Conservation (phyloP, 2,888 invertebrate genomes). For the Dastarcus helophoroides region DNA sequence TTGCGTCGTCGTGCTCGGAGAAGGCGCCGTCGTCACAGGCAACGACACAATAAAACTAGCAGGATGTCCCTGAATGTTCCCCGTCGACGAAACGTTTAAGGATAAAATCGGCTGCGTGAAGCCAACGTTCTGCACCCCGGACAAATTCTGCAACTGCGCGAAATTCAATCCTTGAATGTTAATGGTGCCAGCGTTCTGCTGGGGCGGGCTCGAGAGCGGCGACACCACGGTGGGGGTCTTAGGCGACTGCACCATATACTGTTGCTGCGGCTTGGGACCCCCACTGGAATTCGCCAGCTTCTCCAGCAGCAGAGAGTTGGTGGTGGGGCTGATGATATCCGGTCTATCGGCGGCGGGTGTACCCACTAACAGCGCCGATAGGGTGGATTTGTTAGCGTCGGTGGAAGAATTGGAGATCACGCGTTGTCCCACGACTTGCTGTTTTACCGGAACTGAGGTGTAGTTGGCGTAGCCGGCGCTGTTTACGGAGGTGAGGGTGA, state of each 20-base stretch:
- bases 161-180: constrained; percentile 62
- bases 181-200: constrained; percentile 28
- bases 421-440: constrained; percentile 22
- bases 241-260: constrained; percentile 26
- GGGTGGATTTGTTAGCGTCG: constrained; percentile 20
- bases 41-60: constrained; percentile 34
- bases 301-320: constrained; percentile 41
- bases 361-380: constrained; percentile 47
- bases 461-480: constrained; percentile 29
- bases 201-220: constrained; percentile 48
- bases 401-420: constrained; percentile 13
- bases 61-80: constrained; percentile 40
- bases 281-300: constrained; percentile 28
- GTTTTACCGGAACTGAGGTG: constrained; percentile 32
- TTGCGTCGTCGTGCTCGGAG: constrained; percentile 34
- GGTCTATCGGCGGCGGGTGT: constrained; percentile 49
- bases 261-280: constrained; percentile 14
- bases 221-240: constrained; percentile 34
- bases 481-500: constrained; percentile 32
- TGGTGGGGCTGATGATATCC: constrained; percentile 41
- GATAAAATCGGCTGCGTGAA: constrained; percentile 75
- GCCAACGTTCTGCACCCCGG: constrained; percentile 69
- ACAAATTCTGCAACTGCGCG: constrained; percentile 53
- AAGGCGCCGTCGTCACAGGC: constrained; percentile 31
- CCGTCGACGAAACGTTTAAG: constrained; percentile 57